Evolutionary conservation across 30 jellyfish, hydroid and myxozoan species (phyloP), one percentile per base, ranked within the genome.

Genomic region (Hydra vulgaris): DNA sequence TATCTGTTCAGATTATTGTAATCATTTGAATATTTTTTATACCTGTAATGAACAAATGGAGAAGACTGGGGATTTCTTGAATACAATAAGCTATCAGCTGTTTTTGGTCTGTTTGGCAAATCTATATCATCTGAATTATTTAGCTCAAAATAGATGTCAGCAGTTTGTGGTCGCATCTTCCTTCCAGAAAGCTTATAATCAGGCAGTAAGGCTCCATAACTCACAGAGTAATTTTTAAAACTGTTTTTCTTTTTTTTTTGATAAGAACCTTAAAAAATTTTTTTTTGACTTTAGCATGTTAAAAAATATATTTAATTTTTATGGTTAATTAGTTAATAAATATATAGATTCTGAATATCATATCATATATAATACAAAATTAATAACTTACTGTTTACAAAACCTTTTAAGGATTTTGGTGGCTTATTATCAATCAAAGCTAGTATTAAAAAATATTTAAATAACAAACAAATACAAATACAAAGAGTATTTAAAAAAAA

Each of bases 381-480:
- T n/a, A 71, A 21, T 15, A 12, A 17, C 53, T 1, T 24, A 74
- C 82, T 69, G 53, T 74, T 74, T 66, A 74, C 25, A 15, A 74
- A 74, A 15, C 40, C 56, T 74, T 74, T 74, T 40, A 53, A 18
- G 18, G 82, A 74, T 40, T 74, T 74, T 22, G 82, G 82, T 24
- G 82, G 82, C 25, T 74, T 74, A 73, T 74, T 74, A 24, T 74
- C 82, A 74, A 74, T 74, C 56, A 24, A 21, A 16, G 82, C 82
- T 74, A 24, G 61, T 40, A 40, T 5, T 40, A 12, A 40, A 40
- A 40, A 40, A 12, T 40, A n/a, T n/a, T n/a, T n/a, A n/a, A n/a
- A n/a, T n/a, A n/a, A n/a, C n/a, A n/a, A n/a, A n/a, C n/a, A n/a
- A n/a, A n/a, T n/a, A n/a, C 61, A 40, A 40, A 40, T 40, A 40